phyloP scores from a whole-genome alignment of 2,888 invertebrate genomes.

The Meliscaeva auricollis region DNA sequence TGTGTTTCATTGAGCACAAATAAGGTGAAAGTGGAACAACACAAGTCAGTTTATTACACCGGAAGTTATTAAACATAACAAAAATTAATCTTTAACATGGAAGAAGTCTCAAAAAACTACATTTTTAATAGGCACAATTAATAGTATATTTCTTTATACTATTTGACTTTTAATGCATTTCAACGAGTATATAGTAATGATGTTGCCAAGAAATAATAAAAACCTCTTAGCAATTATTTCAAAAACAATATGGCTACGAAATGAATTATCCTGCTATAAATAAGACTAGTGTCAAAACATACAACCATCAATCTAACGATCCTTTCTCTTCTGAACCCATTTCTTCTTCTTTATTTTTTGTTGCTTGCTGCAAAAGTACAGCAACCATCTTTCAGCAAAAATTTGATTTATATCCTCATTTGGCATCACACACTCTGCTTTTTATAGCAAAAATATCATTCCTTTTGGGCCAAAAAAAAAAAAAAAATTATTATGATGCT shows the following conservation, averaged over 20 bases:
- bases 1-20: background rate
- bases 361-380: conserved; percentile 8
- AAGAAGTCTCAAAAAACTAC: background rate
- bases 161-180: background rate
- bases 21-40: background rate
- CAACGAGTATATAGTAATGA: too few species aligned
- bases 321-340: conserved; percentile 29
- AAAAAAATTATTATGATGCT: conserved; percentile 51
- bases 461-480: conserved; percentile 14
- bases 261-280: conserved; percentile 40
- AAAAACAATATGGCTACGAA: conserved; percentile 21
- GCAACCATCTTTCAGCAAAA: conserved; percentile 27
- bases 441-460: conserved; percentile 56
- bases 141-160: too few species aligned
- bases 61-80: too few species aligned
- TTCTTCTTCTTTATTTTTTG: background rate
- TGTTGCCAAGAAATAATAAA: background rate
- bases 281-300: conserved; percentile 51
- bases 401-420: conserved; percentile 67
- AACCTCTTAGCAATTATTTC: conserved; percentile 15
- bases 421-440: conserved; percentile 48
- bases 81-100: background rate
- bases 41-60: background rate
- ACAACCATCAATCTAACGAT: conserved; percentile 37
- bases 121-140: too few species aligned